Evolutionary conservation across 2,797 vertebrate species (phyloP).

Genomic region (Vireo griseus): DNA sequence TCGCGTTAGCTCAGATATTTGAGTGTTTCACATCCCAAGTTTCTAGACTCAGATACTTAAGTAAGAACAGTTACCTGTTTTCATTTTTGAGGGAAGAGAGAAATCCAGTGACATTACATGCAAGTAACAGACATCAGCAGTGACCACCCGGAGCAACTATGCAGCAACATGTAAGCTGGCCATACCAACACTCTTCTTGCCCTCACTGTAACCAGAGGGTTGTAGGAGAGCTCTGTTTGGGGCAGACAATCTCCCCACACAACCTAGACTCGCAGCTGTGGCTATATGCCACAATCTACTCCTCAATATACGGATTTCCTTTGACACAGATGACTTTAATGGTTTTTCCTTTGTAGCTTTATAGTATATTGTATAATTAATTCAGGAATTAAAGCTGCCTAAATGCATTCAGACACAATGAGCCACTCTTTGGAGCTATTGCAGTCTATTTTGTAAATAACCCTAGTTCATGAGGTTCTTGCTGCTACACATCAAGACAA

Average conservation of each 20-base stretch:
- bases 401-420: not conserved
- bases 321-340: constrained; percentile 37
- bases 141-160: not conserved
- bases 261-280: not conserved
- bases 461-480: not conserved
- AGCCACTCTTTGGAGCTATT: not conserved
- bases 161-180: not conserved
- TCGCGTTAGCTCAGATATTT: not conserved
- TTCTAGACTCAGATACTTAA: not conserved
- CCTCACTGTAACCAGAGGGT: not conserved
- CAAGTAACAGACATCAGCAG: not conserved
- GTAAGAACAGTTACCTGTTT: not conserved
- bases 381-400: constrained; percentile 17
- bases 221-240: not conserved
- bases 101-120: not conserved
- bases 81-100: not conserved
- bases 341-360: not conserved
- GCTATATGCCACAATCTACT: not conserved
- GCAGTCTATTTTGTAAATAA: constrained; percentile 27
- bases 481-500: not conserved
- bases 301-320: constrained; percentile 10
- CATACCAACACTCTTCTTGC: not conserved
- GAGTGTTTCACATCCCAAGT: not conserved
- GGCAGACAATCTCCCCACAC: not conserved
- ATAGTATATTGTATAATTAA: constrained; percentile 1